phyloP scores from a whole-genome alignment of 2,888 invertebrate genomes.

The Drosophila buzzatii region DNA sequence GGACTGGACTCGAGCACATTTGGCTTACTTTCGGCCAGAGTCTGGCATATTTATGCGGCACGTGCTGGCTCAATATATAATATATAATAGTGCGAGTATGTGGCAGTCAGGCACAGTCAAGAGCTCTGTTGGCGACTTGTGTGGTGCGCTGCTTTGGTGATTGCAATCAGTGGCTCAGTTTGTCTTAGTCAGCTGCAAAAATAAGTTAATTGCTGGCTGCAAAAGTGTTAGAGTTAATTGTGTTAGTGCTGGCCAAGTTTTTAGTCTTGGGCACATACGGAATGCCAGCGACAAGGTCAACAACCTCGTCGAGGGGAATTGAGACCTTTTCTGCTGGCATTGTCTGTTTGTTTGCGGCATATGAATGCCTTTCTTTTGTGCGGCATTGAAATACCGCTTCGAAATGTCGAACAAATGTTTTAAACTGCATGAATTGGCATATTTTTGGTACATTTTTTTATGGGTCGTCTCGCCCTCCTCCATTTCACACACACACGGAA shows the following conservation, averaged over 20 bases:
- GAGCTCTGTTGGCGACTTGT: constrained; percentile 52
- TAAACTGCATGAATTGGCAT: constrained; percentile 80
- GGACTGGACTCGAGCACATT: constrained; percentile 3
- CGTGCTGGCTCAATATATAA: constrained; percentile 38
- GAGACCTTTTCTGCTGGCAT: constrained; percentile 52
- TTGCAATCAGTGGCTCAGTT: constrained; percentile 73
- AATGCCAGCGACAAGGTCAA: constrained; percentile 65
- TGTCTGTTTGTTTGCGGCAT: constrained; percentile 32
- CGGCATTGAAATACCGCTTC: constrained; percentile 55
- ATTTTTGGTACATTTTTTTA: constrained; percentile 36
- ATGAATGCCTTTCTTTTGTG: constrained; percentile 70
- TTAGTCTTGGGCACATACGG: constrained; percentile 24
- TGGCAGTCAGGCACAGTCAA: neutral
- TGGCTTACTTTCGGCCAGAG: constrained; percentile 20
- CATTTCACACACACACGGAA: neutral
- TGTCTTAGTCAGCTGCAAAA: constrained; percentile 74
- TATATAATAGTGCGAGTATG: constrained; percentile 13
- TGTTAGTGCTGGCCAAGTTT: constrained; percentile 9
- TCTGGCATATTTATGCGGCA: constrained; percentile 32
- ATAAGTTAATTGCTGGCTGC: constrained; percentile 70
- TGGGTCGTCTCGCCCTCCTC: constrained; percentile 29
- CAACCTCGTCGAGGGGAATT: constrained; percentile 59
- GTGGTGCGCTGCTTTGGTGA: constrained; percentile 55
- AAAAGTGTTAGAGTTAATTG: constrained; percentile 7
- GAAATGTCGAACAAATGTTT: constrained; percentile 80